phyloP scores from a whole-genome alignment of 2,888 invertebrate species.

The Eremobia ochroleuca region DNA sequence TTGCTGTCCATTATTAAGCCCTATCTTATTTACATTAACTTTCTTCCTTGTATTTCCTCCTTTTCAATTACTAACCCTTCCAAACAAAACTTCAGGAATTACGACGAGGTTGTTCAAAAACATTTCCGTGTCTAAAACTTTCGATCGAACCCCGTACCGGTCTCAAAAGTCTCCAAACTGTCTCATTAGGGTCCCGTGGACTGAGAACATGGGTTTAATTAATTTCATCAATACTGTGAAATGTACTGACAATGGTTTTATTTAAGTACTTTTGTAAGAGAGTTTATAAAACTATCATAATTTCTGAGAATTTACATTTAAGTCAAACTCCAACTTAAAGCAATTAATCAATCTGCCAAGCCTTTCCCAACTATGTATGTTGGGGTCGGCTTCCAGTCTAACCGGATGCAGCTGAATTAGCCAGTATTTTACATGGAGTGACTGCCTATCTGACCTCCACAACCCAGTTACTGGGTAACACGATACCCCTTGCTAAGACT shows the following conservation, averaged over 20 bases:
- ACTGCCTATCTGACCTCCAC: no score
- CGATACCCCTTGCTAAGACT: no score
- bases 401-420: no score
- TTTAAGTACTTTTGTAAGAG: neutral
- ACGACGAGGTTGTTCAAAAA: slow-evolving; percentile 37
- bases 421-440: no score
- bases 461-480: no score
- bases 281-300: no score
- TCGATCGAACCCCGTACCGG: slow-evolving; percentile 58
- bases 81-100: slow-evolving; percentile 16
- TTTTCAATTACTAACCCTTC: neutral
- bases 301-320: no score
- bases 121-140: slow-evolving; percentile 56
- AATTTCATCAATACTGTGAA: slow-evolving; percentile 49
- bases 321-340: no score
- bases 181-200: slow-evolving; percentile 52
- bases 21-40: neutral
- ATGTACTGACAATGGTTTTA: slow-evolving; percentile 3
- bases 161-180: slow-evolving; percentile 60
- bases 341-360: no score
- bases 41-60: neutral
- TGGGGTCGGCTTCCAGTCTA: no score
- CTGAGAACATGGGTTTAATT: slow-evolving; percentile 57
- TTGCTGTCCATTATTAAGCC: neutral
- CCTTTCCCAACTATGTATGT: no score